Evolutionary conservation across 1,140 invertebrate genomes (phyloP), one percentile per base, ranked within the genome.

Genomic region (Acyrthosiphon pisum): DNA sequence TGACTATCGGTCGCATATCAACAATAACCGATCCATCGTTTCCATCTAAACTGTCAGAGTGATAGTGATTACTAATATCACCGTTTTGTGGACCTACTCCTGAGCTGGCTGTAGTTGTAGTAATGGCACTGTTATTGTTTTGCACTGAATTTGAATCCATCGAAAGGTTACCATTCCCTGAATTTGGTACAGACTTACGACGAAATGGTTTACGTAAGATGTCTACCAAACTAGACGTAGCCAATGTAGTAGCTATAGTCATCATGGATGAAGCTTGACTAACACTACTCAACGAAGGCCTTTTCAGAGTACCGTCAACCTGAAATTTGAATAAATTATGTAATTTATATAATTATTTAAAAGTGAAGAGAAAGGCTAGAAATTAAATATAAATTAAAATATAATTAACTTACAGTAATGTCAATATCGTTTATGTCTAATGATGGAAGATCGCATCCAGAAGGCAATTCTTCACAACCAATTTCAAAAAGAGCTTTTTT

Each of bases 401-500:
- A 44, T 9, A 35, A 48, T 81, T 68, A 46, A 86, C 91, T 93
- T 56, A 93, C 91, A 11, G 41, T 56, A 37, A 93, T 93, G 20
- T 93, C 91, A 4, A 93, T 84, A 53, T 93, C 91, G 48, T 93
- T 86, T 26, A 93, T 86, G 37, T 93, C 91, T 37, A 93, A 86
- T 7, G 91, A 86, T 9, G 91, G 81, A 53, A 97, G 95, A 94
- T 98, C 98, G 95, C 97, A 97, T 87, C 97, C 98, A n/a, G 97
- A 97, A 48, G 98, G 98, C 84, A 97, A 96, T 95, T 98, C 97
- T 95, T 98, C 97, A 94, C 97, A 98, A 56, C 98, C 98, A 11
- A 98, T 96, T 95, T 98, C 97, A 93, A 97, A 97, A 60, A 99
- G 95, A n/a, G 98, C 97, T 60, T 96, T 96, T 94, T 97, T 96